Conservation (phyloP, 2,888 invertebrate species). For the Panopea generosa region DNA sequence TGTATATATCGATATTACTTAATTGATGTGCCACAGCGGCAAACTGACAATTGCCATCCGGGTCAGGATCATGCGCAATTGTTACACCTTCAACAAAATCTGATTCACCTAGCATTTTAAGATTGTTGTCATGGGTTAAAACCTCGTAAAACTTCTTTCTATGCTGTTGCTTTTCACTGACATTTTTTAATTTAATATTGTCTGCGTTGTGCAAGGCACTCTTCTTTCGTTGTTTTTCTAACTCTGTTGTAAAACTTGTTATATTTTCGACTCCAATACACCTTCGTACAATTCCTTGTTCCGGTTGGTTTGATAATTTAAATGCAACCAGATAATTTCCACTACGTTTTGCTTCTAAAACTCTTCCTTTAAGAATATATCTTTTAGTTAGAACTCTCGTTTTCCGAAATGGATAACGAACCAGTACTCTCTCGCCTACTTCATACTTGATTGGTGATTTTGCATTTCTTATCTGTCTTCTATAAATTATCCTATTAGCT, state of each 20-base stretch:
- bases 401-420: slow-evolving; percentile 18
- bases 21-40: slow-evolving; percentile 12
- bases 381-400: slow-evolving; percentile 14
- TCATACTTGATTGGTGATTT: no score
- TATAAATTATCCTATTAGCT: no score
- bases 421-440: no score
- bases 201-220: neutral
- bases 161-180: slow-evolving; percentile 1
- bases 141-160: slow-evolving; percentile 10
- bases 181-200: neutral
- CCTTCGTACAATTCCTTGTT: neutral
- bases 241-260: slow-evolving; percentile 7
- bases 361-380: slow-evolving; percentile 11
- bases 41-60: slow-evolving; percentile 30
- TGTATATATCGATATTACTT: neutral
- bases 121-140: slow-evolving; percentile 11
- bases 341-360: slow-evolving; percentile 1
- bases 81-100: neutral
- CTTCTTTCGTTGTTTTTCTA: slow-evolving; percentile 7
- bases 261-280: slow-evolving; percentile 23
- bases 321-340: slow-evolving; percentile 11
- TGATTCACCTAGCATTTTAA: neutral
- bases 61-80: slow-evolving; percentile 3
- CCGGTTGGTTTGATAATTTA: neutral
- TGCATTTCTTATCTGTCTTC: no score